Conservation (phyloP, 1,140 invertebrate species). For the Chironomus tepperi region DNA sequence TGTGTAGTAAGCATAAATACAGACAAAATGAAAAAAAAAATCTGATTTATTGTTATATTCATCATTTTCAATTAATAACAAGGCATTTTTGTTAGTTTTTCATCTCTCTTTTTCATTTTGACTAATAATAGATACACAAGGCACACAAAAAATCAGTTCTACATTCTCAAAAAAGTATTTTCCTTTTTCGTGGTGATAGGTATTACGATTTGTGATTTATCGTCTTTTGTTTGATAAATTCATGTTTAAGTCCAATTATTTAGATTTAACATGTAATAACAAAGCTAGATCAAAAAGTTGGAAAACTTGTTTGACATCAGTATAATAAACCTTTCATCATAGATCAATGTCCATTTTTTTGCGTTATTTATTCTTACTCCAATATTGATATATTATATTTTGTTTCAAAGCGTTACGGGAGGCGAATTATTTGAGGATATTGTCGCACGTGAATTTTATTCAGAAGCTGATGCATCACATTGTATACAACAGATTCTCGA, state of each 20-base stretch:
- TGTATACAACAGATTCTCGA: conserved; percentile 94
- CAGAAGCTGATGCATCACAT: conserved; percentile 89
- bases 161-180: too few species aligned
- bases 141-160: background rate
- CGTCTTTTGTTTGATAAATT: too few species aligned
- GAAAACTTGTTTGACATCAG: background rate
- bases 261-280: too few species aligned
- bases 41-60: conserved; percentile 20
- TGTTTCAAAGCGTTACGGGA: conserved; percentile 68
- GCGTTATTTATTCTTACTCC: conserved; percentile 25
- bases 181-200: too few species aligned
- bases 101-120: background rate
- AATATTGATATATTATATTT: too few species aligned
- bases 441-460: conserved; percentile 90
- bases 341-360: conserved; percentile 1
- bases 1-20: background rate
- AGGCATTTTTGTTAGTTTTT: background rate
- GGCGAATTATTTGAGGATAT: conserved; percentile 94
- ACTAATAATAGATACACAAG: background rate
- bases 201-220: too few species aligned
- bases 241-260: too few species aligned
- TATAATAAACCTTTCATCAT: background rate
- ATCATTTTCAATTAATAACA: conserved; percentile 22
- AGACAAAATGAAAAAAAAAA: background rate
- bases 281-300: too few species aligned